Percentiles rank a stretch among this genome's conserved stretches.
Conservation (phyloP, 2,113 vertebrate species). For the Gnathonemus longibarbis region DNA sequence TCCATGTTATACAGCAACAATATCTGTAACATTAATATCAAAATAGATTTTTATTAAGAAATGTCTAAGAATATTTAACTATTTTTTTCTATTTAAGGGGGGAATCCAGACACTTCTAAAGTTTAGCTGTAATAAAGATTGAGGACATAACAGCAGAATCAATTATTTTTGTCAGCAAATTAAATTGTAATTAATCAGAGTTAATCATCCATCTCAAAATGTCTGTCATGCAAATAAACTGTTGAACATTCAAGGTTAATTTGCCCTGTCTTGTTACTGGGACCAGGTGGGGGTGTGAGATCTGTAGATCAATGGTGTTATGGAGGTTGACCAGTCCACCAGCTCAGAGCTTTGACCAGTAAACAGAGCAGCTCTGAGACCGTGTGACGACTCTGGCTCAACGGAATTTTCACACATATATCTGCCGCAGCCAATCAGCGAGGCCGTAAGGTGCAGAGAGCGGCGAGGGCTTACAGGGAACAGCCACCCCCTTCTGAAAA, state of each 20-base stretch:
- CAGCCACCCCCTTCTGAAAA: background rate
- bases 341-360: background rate
- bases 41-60: background rate
- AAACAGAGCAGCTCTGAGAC: background rate
- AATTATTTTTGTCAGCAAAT: slow-evolving; percentile 33
- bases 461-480: background rate
- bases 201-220: slow-evolving; percentile 37
- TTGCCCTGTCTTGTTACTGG: slow-evolving; percentile 22
- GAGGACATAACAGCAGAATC: slow-evolving; percentile 37
- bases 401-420: background rate
- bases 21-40: background rate
- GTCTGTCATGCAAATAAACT: slow-evolving; percentile 23
- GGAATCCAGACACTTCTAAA: background rate
- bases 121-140: slow-evolving; percentile 43
- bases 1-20: background rate
- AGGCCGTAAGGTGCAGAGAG: background rate
- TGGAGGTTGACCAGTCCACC: background rate
- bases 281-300: background rate
- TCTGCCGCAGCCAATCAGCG: background rate
- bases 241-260: slow-evolving; percentile 41
- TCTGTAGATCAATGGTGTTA: background rate
- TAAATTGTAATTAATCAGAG: slow-evolving; percentile 37
- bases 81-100: background rate
- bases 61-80: background rate
- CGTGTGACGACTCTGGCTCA: background rate